Conservation (phyloP, 2,888 invertebrate species). For the Noctua comes region DNA sequence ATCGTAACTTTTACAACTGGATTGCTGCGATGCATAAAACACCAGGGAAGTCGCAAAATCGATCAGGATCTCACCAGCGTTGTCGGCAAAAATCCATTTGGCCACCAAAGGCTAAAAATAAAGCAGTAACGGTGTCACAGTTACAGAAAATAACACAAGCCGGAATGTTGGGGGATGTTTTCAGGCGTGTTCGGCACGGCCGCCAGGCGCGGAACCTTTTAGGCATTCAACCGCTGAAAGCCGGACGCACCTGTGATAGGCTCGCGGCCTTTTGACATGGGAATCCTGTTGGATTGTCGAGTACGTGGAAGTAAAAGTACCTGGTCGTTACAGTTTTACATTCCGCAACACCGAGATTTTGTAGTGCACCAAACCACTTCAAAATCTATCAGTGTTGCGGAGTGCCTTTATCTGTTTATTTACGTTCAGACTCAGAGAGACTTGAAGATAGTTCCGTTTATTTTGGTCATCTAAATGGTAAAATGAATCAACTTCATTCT, state of each 20-base stretch:
- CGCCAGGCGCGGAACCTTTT: slow-evolving; percentile 43
- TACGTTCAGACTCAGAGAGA: background rate
- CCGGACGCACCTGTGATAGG: slow-evolving; percentile 54
- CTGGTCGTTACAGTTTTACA: slow-evolving; percentile 43
- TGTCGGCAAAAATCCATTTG: slow-evolving; percentile 20
- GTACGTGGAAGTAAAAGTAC: slow-evolving; percentile 19
- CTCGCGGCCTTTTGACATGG: slow-evolving; percentile 59
- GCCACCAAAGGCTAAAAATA: slow-evolving; percentile 13
- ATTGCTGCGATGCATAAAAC: slow-evolving; percentile 56
- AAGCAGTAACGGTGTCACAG: slow-evolving; percentile 18
- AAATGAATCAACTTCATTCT: slow-evolving; percentile 1
- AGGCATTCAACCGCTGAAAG: slow-evolving; percentile 58
- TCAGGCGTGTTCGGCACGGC: slow-evolving; percentile 27
- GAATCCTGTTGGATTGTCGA: slow-evolving; percentile 55
- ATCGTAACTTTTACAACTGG: slow-evolving; percentile 63
- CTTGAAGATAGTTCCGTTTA: background rate
- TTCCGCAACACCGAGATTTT: slow-evolving; percentile 34
- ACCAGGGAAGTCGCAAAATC: slow-evolving; percentile 38
- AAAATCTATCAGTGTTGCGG: background rate
- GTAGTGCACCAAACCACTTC: slow-evolving; percentile 1
- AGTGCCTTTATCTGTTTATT: background rate
- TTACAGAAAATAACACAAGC: slow-evolving; percentile 43
- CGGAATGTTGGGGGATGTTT: slow-evolving; percentile 38
- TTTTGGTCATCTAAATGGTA: background rate
- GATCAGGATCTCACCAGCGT: slow-evolving; percentile 36